A percentile compares a stretch with the other conserved stretches of the same genome.
Evolutionary conservation across 2,888 invertebrate genomes (phyloP).

Genomic region (Tenthredo livida): DNA sequence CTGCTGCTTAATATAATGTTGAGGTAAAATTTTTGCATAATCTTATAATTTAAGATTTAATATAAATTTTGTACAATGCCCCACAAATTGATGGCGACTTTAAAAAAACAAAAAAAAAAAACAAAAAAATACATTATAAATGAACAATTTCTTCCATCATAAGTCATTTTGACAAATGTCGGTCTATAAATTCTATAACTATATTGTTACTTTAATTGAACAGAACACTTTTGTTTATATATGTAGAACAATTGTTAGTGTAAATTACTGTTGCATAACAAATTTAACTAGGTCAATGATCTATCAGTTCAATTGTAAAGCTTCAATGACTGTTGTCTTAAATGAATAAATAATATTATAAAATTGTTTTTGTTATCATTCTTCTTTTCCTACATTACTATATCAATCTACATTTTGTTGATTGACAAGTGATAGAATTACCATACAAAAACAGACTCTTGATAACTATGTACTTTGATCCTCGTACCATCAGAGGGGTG

Average conservation of each 20-base stretch:
- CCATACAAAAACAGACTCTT: background rate
- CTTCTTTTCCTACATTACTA: background rate
- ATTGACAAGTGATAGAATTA: background rate
- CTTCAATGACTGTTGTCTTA: constrained; percentile 71
- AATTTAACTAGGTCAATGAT: constrained; percentile 64
- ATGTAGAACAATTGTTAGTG: constrained; percentile 67
- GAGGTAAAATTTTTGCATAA: constrained; percentile 77
- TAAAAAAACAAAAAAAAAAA: background rate
- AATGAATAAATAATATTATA: constrained; percentile 65
- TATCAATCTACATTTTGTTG: background rate
- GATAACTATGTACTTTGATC: background rate
- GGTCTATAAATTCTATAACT: constrained; percentile 45
- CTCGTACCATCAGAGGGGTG: background rate
- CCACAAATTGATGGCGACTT: constrained; percentile 25
- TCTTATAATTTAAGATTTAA: constrained; percentile 66
- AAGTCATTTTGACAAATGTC: constrained; percentile 44
- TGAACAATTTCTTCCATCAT: constrained; percentile 43
- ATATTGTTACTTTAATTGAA: constrained; percentile 59
- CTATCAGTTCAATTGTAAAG: constrained; percentile 70
- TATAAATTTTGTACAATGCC: constrained; percentile 55
- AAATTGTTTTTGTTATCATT: constrained; percentile 22
- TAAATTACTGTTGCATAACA: constrained; percentile 60
- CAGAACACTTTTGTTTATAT: constrained; percentile 57
- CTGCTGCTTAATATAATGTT: constrained; percentile 73
- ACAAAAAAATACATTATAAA: background rate